Conservation (phyloP, 2,113 vertebrate species). For the Morone chrysops region DNA sequence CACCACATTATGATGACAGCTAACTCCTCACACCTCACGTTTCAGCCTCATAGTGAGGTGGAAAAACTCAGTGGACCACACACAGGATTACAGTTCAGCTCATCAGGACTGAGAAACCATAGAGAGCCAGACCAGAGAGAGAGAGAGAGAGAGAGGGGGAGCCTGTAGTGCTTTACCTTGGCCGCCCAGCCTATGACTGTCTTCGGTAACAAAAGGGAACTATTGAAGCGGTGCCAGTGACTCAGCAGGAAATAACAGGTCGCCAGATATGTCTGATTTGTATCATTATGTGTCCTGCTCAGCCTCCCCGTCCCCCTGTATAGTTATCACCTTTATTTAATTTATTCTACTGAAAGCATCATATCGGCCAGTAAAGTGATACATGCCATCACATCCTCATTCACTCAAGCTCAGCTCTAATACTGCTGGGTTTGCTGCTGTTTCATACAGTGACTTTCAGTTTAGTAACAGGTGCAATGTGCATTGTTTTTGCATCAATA, state of each 20-base stretch:
- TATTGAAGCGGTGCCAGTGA: constrained; percentile 40
- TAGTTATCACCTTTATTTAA: neutral
- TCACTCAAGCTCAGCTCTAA: neutral
- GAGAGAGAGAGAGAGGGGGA: neutral
- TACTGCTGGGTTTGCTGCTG: neutral
- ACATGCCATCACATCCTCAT: neutral
- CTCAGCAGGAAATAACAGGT: constrained; percentile 64
- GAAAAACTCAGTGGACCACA: neutral
- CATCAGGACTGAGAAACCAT: neutral
- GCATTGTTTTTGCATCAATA: neutral
- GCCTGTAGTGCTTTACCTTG: neutral
- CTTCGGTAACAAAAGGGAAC: constrained; percentile 27
- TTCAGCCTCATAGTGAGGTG: neutral
- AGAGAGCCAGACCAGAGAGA: neutral
- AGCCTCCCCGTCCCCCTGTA: neutral
- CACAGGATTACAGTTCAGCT: neutral
- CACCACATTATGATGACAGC: neutral
- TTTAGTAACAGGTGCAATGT: neutral
- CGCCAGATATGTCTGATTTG: constrained; percentile 5
- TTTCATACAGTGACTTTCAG: neutral
- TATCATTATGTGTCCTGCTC: neutral
- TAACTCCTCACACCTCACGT: neutral
- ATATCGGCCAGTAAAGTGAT: neutral
- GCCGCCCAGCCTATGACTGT: neutral
- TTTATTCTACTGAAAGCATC: constrained; percentile 3